phyloP scores from a whole-genome alignment of 2,797 vertebrate genomes.

The Arremon aurantiirostris region DNA sequence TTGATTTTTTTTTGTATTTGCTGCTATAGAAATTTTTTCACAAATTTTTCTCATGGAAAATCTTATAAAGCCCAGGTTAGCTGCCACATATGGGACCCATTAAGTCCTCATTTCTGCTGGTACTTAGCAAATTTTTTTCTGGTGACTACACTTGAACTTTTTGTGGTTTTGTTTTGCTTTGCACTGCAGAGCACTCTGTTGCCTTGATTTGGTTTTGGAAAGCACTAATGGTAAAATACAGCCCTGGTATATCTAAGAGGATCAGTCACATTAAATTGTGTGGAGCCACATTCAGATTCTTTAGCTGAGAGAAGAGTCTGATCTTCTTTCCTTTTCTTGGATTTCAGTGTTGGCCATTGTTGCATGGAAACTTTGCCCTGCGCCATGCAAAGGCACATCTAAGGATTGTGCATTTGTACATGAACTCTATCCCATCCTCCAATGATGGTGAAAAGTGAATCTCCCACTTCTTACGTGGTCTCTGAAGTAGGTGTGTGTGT shows the following conservation, averaged over 20 bases:
- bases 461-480: neutral
- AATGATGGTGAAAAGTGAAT: neutral
- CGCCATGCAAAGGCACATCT: neutral
- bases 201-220: constrained; percentile 63
- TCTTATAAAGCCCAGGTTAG: constrained; percentile 65
- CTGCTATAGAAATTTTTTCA: constrained; percentile 31
- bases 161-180: constrained; percentile 67
- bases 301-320: neutral
- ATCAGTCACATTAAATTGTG: constrained; percentile 17
- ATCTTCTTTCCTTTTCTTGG: neutral
- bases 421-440: neutral
- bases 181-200: constrained; percentile 45
- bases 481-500: neutral
- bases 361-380: neutral
- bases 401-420: neutral
- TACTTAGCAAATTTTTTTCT: constrained; percentile 76
- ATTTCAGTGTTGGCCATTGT: neutral
- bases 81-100: constrained; percentile 70
- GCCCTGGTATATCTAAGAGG: neutral
- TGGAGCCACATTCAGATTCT: neutral
- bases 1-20: constrained; percentile 48
- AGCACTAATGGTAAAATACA: neutral
- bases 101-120: constrained; percentile 73
- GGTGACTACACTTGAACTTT: constrained; percentile 68
- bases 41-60: constrained; percentile 71